A percentile compares a stretch with the other conserved stretches of the same genome.
Evolutionary conservation across 1,140 invertebrate genomes (phyloP).

Genomic region (Ridgeia piscesae): DNA sequence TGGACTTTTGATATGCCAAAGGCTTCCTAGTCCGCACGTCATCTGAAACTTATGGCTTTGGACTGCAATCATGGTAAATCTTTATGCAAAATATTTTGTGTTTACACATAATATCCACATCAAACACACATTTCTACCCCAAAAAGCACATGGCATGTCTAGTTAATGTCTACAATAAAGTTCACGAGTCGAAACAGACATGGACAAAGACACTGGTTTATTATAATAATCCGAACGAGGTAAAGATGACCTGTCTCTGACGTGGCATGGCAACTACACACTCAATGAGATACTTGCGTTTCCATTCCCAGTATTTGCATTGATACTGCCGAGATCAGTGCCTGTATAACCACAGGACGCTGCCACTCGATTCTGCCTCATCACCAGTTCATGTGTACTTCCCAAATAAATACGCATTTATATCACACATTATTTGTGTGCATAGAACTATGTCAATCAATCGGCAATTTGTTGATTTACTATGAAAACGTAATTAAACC

Average conservation of each 20-base stretch:
- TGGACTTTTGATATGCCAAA: too few relatives aligned
- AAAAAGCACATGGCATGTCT: too few relatives aligned
- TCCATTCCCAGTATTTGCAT: background rate
- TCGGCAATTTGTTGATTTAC: background rate
- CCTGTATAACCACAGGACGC: background rate
- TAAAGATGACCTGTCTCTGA: background rate
- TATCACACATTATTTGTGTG: background rate
- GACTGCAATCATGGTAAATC: too few relatives aligned
- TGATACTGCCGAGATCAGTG: background rate
- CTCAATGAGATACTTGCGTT: background rate
- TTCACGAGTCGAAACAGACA: background rate
- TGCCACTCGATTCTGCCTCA: background rate
- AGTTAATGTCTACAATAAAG: background rate
- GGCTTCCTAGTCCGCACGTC: too few relatives aligned
- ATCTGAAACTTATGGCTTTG: too few relatives aligned
- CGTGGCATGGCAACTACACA: background rate
- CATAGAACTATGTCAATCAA: background rate
- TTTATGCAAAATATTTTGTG: too few relatives aligned
- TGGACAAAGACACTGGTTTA: background rate
- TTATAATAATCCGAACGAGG: background rate
- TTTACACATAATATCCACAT: too few relatives aligned
- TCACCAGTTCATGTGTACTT: background rate
- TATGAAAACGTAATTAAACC: background rate
- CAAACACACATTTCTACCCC: too few relatives aligned
- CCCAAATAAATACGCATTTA: background rate